These are phyloP conservation scores for Lerema accius DNA, from an alignment of 1,140 invertebrate genomes.

Conservation along the genomic window DNA sequence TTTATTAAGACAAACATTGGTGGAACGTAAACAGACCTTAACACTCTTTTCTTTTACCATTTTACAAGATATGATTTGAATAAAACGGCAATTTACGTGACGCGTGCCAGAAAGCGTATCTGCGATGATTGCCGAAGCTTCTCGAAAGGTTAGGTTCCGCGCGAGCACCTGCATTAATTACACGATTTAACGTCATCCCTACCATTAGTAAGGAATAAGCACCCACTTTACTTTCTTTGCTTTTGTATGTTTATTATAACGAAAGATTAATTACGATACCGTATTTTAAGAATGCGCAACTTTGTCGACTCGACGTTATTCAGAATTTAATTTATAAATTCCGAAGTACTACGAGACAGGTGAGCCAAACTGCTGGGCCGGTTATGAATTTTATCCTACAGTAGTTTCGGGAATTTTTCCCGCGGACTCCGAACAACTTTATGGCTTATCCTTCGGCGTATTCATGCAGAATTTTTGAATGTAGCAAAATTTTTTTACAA, in stretches of 20 bases:
- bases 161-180: slow-evolving; percentile 77
- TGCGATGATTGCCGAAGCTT: slow-evolving; percentile 64
- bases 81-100: slow-evolving; percentile 55
- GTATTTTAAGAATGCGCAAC: slow-evolving; percentile 79
- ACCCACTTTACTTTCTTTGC: slow-evolving; percentile 55
- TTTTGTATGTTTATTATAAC: slow-evolving; percentile 69
- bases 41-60: slow-evolving; percentile 9
- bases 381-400: slow-evolving; percentile 76
- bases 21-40: slow-evolving; percentile 5
- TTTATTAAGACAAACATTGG: background rate
- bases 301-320: slow-evolving; percentile 71
- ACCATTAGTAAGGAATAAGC: slow-evolving; percentile 71
- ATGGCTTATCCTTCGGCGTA: slow-evolving; percentile 66
- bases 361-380: slow-evolving; percentile 75
- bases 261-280: slow-evolving; percentile 75
- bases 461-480: slow-evolving; percentile 60
- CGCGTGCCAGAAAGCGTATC: slow-evolving; percentile 57
- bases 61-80: slow-evolving; percentile 49
- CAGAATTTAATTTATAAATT: slow-evolving; percentile 82
- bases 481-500: slow-evolving; percentile 53
- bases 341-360: slow-evolving; percentile 79
- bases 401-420: slow-evolving; percentile 77
- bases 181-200: slow-evolving; percentile 69
- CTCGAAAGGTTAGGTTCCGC: slow-evolving; percentile 48
- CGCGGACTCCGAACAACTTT: slow-evolving; percentile 64